Evolutionary conservation across 2,888 invertebrate species (phyloP).

Genomic region (Aspidiotus rigidus): DNA sequence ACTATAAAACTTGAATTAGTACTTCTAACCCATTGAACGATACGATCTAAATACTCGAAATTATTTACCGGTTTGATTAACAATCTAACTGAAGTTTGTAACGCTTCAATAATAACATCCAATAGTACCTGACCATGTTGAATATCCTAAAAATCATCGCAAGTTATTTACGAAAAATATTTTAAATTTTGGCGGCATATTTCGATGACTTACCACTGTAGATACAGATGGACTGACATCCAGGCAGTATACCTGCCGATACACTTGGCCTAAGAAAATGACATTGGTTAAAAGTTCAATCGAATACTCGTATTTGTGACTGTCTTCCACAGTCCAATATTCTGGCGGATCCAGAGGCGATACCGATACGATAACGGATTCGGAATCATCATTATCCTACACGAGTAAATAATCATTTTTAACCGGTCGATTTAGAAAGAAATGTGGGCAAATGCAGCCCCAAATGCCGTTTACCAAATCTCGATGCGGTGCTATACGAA

Average conservation of each 20-base stretch:
- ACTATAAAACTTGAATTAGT: constrained; percentile 47
- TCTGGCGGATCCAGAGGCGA: constrained; percentile 49
- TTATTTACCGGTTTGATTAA: constrained; percentile 49
- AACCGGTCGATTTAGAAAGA: no score
- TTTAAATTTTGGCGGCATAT: not conserved
- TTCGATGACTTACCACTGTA: constrained; percentile 51
- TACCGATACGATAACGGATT: constrained; percentile 56
- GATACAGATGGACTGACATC: constrained; percentile 70
- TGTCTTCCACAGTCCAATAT: constrained; percentile 46
- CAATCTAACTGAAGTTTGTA: constrained; percentile 50
- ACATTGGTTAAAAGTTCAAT: constrained; percentile 52
- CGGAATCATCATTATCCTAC: constrained; percentile 47
- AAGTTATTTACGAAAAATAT: not conserved
- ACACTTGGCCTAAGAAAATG: constrained; percentile 59
- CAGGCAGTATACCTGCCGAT: constrained; percentile 63
- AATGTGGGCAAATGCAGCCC: no score
- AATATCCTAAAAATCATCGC: constrained; percentile 45
- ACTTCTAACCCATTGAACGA: constrained; percentile 6
- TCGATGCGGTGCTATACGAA: constrained; percentile 46
- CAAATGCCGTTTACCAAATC: constrained; percentile 39
- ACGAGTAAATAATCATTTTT: constrained; percentile 35
- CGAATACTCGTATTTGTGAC: constrained; percentile 46
- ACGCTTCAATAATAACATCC: constrained; percentile 52
- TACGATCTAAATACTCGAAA: not conserved
- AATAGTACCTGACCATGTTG: constrained; percentile 53